Evolutionary conservation across 2,797 vertebrate species (phyloP).

Genomic region (Caiman crocodilus): DNA sequence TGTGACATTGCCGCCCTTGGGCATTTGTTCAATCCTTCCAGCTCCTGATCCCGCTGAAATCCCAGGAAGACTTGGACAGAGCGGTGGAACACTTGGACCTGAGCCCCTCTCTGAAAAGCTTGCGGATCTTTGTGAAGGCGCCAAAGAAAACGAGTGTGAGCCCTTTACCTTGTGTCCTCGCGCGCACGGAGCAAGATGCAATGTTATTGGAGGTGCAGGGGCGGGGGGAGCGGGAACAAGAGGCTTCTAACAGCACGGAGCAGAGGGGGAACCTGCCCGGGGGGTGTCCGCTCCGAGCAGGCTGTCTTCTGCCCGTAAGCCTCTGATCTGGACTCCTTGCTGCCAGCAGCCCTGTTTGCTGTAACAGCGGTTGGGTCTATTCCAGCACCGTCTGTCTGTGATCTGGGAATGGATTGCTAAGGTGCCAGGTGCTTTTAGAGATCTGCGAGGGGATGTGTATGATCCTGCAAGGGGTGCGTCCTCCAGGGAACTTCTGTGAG

Average conservation of each 20-base stretch:
- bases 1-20: conserved; percentile 14
- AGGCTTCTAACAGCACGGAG: neutral
- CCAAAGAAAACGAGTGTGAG: conserved; percentile 90
- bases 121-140: conserved; percentile 89
- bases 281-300: neutral
- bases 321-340: neutral
- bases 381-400: neutral
- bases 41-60: conserved; percentile 89
- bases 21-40: conserved; percentile 77
- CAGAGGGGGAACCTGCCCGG: neutral
- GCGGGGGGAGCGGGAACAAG: conserved; percentile 25
- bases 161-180: conserved; percentile 30
- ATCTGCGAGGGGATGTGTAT: neutral
- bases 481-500: neutral
- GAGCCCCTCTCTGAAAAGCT: conserved; percentile 85
- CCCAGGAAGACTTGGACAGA: conserved; percentile 92
- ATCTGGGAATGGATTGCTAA: conserved; percentile 4
- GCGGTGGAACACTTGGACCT: conserved; percentile 85
- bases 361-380: neutral
- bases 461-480: neutral
- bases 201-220: neutral
- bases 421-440: neutral
- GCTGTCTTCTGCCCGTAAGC: neutral
- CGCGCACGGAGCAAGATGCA: neutral
- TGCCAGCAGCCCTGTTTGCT: neutral